A percentile compares a stretch with the other conserved stretches of the same genome.
phyloP scores from a whole-genome alignment of 2,113 vertebrate genomes.

The Leucopsar rothschildi region DNA sequence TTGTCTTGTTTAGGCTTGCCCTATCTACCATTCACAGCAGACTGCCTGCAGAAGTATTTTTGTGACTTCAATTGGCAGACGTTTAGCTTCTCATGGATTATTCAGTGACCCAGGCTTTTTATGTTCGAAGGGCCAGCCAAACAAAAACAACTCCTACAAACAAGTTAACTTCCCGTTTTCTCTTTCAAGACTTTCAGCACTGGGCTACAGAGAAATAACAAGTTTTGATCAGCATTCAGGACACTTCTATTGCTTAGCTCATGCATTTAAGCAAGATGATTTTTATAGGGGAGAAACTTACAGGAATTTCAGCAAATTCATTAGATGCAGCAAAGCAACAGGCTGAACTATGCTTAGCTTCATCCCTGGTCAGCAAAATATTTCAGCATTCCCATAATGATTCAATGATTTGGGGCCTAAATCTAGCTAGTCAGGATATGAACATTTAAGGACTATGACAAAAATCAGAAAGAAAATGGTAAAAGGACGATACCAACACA shows the following conservation, averaged over 20 bases:
- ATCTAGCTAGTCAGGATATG: not conserved
- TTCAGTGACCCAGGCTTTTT: not conserved
- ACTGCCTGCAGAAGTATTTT: not conserved
- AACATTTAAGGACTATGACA: not conserved
- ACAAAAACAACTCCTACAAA: not conserved
- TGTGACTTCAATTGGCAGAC: not conserved
- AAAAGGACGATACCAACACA: not conserved
- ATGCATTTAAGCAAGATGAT: not conserved
- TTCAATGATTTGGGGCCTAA: not conserved
- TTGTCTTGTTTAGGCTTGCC: not conserved
- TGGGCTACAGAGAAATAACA: not conserved
- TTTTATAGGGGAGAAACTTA: not conserved
- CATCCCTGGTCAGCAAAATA: not conserved
- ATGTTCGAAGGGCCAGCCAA: not conserved
- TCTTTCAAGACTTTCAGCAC: not conserved
- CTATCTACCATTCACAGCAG: not conserved
- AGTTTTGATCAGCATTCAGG: not conserved
- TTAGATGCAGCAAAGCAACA: not conserved
- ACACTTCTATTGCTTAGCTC: not conserved
- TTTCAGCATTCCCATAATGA: not conserved
- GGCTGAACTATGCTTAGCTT: not conserved
- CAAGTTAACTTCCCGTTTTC: not conserved
- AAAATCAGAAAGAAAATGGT: not conserved
- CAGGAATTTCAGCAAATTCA: not conserved
- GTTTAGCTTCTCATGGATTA: constrained; percentile 14